phyloP scores from a whole-genome alignment of 1,140 invertebrate genomes.

The Calosoma granatense region DNA sequence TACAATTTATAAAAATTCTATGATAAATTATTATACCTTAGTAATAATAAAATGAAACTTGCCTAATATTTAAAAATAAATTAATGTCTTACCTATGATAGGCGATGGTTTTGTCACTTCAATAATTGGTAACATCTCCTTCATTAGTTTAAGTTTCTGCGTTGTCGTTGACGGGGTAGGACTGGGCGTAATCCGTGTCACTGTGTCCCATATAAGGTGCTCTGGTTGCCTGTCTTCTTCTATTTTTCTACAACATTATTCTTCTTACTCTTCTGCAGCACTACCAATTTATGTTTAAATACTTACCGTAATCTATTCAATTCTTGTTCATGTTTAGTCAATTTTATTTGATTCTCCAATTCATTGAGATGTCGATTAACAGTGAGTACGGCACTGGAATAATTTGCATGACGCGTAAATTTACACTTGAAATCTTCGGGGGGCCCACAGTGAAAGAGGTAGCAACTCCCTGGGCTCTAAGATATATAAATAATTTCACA shows the following conservation, averaged over 20 bases:
- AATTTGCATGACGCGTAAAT: conserved; percentile 80
- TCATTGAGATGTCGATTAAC: conserved; percentile 50
- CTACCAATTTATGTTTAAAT: conserved; percentile 16
- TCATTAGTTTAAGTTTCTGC: background rate
- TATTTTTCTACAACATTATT: background rate
- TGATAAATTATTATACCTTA: background rate
- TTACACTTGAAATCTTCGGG: conserved; percentile 85
- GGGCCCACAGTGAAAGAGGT: conserved; percentile 83
- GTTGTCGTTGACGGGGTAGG: background rate
- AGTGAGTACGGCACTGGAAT: conserved; percentile 76
- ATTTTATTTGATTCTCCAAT: conserved; percentile 57
- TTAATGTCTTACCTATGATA: background rate
- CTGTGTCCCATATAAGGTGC: too few species aligned
- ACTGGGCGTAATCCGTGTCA: background rate
- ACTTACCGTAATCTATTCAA: conserved; percentile 66
- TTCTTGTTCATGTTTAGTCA: conserved; percentile 71
- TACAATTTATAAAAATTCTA: background rate
- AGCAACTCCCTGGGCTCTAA: conserved; percentile 77
- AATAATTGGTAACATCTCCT: background rate
- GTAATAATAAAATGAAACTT: background rate
- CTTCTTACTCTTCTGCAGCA: background rate
- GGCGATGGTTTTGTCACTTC: background rate
- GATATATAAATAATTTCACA: conserved; percentile 27
- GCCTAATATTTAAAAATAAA: background rate
- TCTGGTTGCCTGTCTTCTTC: too few species aligned